Evolutionary conservation across 2,113 vertebrate genomes (phyloP).

Genomic region (Lichenostomus cassidix): DNA sequence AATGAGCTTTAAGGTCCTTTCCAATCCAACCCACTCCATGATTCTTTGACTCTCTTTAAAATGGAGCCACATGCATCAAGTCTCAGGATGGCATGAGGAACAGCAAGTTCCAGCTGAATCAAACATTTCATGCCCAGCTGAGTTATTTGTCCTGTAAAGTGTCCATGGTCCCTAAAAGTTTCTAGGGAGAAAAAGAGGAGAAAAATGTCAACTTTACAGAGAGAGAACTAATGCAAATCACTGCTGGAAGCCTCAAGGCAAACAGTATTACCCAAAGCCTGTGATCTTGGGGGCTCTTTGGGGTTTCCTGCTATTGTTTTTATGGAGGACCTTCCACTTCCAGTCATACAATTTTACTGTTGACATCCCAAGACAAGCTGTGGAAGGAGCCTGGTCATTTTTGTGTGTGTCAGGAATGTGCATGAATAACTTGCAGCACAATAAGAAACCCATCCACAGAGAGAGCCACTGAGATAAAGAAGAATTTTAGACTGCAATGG

Average conservation of each 20-base stretch:
- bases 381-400: neutral
- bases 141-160: neutral
- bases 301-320: neutral
- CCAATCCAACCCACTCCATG: neutral
- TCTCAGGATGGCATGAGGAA: neutral
- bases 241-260: neutral
- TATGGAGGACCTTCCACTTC: neutral
- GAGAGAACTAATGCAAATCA: neutral
- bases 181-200: neutral
- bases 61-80: neutral
- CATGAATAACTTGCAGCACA: neutral
- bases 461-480: neutral
- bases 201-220: neutral
- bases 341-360: neutral
- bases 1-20: neutral
- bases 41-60: neutral
- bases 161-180: neutral
- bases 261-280: neutral
- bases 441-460: neutral
- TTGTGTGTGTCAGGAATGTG: fast-evolving
- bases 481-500: neutral
- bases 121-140: neutral
- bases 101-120: neutral
- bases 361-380: neutral
- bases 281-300: neutral